A percentile compares a stretch with the other conserved stretches of the same genome.
Conservation (phyloP, 2,797 vertebrate genomes). For the Gallirallus australis region DNA sequence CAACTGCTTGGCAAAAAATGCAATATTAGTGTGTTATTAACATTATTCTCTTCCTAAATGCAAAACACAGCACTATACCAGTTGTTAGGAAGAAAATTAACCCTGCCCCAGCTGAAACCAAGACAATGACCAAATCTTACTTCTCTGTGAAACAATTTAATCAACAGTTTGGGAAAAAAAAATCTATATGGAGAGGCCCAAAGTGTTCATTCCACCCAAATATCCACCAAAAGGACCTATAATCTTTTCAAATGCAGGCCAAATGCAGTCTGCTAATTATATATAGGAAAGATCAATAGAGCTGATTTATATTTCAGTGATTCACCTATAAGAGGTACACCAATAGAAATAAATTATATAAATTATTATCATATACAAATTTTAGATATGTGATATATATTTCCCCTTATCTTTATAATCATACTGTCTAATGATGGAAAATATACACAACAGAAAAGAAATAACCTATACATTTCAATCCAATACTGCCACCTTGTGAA, state of each 20-base stretch:
- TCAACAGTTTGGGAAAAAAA: neutral
- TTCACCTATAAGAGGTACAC: neutral
- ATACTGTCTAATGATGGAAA: neutral
- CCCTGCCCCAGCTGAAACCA: too few relatives aligned
- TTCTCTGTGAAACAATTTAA: neutral
- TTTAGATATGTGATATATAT: neutral
- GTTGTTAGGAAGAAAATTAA: too few relatives aligned
- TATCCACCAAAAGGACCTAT: neutral
- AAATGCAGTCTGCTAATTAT: neutral
- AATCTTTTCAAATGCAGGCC: neutral
- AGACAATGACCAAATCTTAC: neutral
- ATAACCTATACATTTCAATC: neutral
- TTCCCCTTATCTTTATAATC: neutral
- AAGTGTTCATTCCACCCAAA: neutral
- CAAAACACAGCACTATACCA: too few relatives aligned
- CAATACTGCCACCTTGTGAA: constrained; percentile 76
- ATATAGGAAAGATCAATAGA: neutral
- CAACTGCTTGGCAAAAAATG: too few relatives aligned
- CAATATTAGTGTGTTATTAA: too few relatives aligned
- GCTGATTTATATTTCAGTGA: neutral
- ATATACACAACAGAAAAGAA: neutral
- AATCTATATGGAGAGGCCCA: neutral
- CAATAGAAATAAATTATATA: neutral
- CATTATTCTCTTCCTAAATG: too few relatives aligned
- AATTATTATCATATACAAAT: neutral